phyloP scores from a whole-genome alignment of 2,888 invertebrate genomes.

The Caenorhabditis angaria region DNA sequence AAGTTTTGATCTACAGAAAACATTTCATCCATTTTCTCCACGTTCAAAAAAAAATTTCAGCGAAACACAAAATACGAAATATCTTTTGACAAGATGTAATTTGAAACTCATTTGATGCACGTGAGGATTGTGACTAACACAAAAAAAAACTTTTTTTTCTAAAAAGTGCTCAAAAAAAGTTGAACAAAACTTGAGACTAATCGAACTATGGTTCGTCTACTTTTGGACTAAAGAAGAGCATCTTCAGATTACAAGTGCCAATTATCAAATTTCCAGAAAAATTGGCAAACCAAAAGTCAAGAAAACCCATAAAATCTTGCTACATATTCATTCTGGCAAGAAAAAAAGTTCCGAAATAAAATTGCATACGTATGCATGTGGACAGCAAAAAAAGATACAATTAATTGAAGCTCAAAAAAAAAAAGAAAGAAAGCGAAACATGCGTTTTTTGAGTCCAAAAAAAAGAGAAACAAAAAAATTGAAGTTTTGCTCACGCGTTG shows the following conservation, averaged over 20 bases:
- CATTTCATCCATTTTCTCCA: no score
- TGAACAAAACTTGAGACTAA: not conserved
- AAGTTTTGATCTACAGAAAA: no score
- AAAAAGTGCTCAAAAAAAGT: not conserved
- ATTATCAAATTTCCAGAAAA: not conserved
- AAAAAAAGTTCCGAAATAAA: not conserved
- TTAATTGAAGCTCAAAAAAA: not conserved
- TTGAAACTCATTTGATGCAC: no score
- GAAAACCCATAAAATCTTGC: no score
- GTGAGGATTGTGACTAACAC: not conserved
- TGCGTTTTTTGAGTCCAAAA: no score
- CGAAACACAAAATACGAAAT: no score
- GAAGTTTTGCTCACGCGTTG: not conserved
- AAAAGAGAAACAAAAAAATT: conserved; percentile 2
- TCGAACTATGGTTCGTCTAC: not conserved
- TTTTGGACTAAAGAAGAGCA: no score
- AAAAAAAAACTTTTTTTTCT: not conserved
- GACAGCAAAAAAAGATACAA: conserved; percentile 1
- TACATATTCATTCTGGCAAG: no score
- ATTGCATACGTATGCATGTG: not conserved
- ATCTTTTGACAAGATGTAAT: no score
- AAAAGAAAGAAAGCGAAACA: not conserved
- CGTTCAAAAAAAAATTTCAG: no score
- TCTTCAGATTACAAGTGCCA: not conserved
- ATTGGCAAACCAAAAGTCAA: not conserved